Evolutionary conservation across 53 echinoderm and acorn worm genomes (phyloP), one percentile per base, ranked within the genome.

Genomic region (Apostichopus leukothele): DNA sequence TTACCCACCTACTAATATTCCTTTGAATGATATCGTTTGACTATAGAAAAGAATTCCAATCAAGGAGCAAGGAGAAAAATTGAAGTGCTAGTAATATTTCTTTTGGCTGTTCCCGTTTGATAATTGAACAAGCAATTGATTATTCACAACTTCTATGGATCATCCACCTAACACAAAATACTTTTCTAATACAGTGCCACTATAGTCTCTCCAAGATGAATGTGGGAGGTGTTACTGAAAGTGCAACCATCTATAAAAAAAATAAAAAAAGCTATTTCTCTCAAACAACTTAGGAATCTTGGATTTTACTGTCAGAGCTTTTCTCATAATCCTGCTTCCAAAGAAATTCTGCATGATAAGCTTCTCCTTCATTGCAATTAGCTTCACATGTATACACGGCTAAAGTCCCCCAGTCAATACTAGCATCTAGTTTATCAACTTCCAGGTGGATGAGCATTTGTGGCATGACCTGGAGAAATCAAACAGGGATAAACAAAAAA

Each of bases 361-460:
- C 88, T 16, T 84, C 67, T 13, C 90, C 95, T 59, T 91, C 90
- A 67, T 89, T 75, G 67, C 98, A 97, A 75, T 92, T 95, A 51
- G 91, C 89, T 50, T 91, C 86, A 53, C 98, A 97, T 51, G 98
- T 97, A 61, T 97, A 97, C 19, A 97, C 88, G 50, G 93, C 52
- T 18, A 97, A 78, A 1, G 98, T 97, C 5, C 98, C 98, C 98
- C 98, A 97, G 83, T 97, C 98, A 67, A 97, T 97, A 78, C 98
- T 95, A 23, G 85, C 79, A 13, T 75, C 91, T 51, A 97, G 73
- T 75, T 91, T 91, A 67, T 97, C 98, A 11, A 97, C 94, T 18
- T 93, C 83, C 14, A 97, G 92, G 78, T 97, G 91, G 5, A 87
- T 73, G 51, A 97, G 75, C 11, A 97, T 90, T 76, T 95, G 98